Evolutionary conservation across 2,888 invertebrate genomes (phyloP), one percentile per base, ranked within the genome.

Genomic region (Cremastobaeus sp.): DNA sequence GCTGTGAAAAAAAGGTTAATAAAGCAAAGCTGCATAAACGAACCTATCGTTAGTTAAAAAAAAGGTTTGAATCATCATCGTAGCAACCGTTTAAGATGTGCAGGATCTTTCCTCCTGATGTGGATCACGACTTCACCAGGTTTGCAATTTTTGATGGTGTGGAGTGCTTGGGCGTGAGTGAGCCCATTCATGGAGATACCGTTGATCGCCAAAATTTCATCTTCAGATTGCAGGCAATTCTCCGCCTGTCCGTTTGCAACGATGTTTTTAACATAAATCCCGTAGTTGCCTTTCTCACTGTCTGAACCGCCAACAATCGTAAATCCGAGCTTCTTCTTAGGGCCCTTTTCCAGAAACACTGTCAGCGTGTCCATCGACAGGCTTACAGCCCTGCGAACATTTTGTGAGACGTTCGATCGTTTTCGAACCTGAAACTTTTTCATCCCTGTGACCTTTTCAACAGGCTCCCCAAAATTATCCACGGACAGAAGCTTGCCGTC

Each of bases 251-350:
- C 92, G 9, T 89, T 88, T n/a, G 89, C 88, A 80, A 91, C 89
- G 30, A 92, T 90, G 20, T 91, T 90, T 81, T 92, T 91, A 32
- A 92, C 90, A 80, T 90, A 92, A 73, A 92, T 92, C 0, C 92
- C 92, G 87, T 91, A 90, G 66, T 88, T 89, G 3, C 91, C 92
- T 78, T 90, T 90, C 3, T 89, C 89, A 6, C 91, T 91, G 79
- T 92, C 92, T 20, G 89, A 88, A 0, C 92, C 92, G 1, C 92
- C 92, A 5, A 92, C 92, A 47, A 92, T 91, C 45, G 91, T 91
- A 82, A 92, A 92, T 0, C 92, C 92, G 9, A 92, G 85, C 34
- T 91, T 91, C 80, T 91, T 91, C 62, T 89, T 88, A 0, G 89
- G 88, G 0, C 91, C 91, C 80, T 92, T 92, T 76, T 90, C 89